phyloP scores from a whole-genome alignment of 2,888 invertebrate genomes.

The Nomada hirtipes region DNA sequence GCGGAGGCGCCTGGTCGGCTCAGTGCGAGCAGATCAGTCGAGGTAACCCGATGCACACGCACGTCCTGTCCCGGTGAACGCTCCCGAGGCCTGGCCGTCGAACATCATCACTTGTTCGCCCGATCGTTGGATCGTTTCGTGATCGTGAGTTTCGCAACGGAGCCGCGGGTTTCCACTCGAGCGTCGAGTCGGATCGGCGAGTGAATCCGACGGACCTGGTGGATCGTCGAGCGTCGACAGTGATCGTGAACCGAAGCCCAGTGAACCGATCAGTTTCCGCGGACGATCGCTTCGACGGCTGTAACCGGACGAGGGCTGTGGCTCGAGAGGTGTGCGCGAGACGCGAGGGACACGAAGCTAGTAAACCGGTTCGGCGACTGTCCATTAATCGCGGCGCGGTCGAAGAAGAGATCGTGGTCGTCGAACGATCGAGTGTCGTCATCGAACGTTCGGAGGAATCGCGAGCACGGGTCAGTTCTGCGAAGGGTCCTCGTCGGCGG shows the following conservation, averaged over 20 bases:
- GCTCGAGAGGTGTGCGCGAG: constrained; percentile 6
- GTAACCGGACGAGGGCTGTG: background rate
- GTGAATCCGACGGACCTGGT: too few relatives aligned
- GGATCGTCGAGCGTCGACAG: background rate
- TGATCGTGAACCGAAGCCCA: background rate
- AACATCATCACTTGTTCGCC: background rate
- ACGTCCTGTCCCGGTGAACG: constrained; percentile 45
- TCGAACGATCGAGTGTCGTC: constrained; percentile 21
- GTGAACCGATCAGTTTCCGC: background rate
- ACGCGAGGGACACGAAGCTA: background rate
- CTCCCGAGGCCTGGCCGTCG: constrained; percentile 8
- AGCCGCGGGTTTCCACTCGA: background rate
- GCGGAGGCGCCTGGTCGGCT: constrained; percentile 57
- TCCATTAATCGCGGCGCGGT: constrained; percentile 21
- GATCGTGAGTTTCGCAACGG: background rate
- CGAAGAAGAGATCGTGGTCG: constrained; percentile 12
- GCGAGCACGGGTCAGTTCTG: background rate
- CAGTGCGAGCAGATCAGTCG: constrained; percentile 77
- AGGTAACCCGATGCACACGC: constrained; percentile 75
- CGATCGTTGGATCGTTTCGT: background rate
- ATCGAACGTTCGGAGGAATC: background rate
- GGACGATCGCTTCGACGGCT: background rate
- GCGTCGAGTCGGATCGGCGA: too few relatives aligned
- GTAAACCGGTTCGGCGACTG: constrained; percentile 35
- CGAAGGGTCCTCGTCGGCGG: background rate